These are phyloP conservation scores for Timema podura DNA, from an alignment of 2,888 invertebrate species.

Conservation along the genomic window DNA sequence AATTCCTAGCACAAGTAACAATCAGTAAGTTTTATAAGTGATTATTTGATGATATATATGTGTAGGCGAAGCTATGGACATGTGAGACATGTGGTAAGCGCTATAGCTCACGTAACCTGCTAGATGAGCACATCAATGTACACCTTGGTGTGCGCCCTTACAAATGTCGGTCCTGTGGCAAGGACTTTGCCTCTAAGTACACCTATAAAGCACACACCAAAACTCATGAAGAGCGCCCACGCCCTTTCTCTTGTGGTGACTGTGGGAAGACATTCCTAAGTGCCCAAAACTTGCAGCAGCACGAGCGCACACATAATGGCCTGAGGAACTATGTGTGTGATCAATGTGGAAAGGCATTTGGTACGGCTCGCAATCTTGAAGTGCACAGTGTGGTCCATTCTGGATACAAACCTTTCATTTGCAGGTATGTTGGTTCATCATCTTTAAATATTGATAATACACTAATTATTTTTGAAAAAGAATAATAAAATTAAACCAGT, in stretches of 20 bases:
- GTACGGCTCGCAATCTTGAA: constrained; percentile 69
- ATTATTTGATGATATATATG: no score
- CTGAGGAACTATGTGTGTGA: constrained; percentile 66
- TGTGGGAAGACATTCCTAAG: constrained; percentile 72
- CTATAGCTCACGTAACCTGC: constrained; percentile 63
- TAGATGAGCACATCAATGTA: constrained; percentile 68
- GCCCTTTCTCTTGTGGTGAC: constrained; percentile 62
- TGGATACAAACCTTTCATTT: constrained; percentile 66
- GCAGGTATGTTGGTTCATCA: constrained; percentile 38
- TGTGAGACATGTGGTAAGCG: constrained; percentile 64
- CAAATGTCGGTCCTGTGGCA: constrained; percentile 60
- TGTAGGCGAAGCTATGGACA: constrained; percentile 51
- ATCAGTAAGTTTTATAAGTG: no score
- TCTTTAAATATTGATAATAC: no score
- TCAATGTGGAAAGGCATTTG: constrained; percentile 67
- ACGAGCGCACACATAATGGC: constrained; percentile 68
- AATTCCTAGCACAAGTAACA: no score
- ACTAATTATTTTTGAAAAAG: no score
- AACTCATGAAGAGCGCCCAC: constrained; percentile 63
- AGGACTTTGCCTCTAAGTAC: constrained; percentile 75
- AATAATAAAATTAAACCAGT: no score
- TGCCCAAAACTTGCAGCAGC: constrained; percentile 70
- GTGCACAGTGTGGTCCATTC: constrained; percentile 78
- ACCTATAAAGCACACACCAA: constrained; percentile 72
- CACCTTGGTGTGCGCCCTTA: constrained; percentile 67